Evolutionary conservation across 2,797 vertebrate genomes (phyloP).

Genomic region (Dallia pectoralis): DNA sequence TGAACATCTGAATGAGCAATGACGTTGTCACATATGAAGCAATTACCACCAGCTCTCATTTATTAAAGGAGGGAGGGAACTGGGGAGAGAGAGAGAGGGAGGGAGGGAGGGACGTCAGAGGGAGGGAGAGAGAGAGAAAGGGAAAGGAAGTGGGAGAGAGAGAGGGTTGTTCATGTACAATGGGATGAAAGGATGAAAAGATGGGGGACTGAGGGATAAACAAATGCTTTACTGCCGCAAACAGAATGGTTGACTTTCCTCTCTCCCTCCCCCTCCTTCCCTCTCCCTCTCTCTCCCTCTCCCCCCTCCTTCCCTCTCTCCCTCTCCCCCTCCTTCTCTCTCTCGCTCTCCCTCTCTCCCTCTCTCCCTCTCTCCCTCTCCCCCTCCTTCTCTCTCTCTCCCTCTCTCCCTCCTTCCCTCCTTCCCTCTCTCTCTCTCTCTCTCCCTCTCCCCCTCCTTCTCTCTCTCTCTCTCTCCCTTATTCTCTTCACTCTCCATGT

Average conservation of each 20-base stretch:
- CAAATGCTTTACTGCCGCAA: neutral
- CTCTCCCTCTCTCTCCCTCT: neutral
- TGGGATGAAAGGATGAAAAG: no score
- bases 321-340: neutral
- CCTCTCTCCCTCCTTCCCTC: neutral
- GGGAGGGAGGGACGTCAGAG: neutral
- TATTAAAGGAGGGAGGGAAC: slow-evolving; percentile 68
- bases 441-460: neutral
- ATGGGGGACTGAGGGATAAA: neutral
- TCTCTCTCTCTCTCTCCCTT: neutral
- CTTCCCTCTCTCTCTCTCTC: neutral
- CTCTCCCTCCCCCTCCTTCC: no score
- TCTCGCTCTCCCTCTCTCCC: no score
- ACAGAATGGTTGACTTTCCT: neutral
- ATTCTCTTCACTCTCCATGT: neutral
- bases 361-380: no score
- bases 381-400: neutral
- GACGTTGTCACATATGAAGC: slow-evolving; percentile 70
- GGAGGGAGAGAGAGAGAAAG: neutral
- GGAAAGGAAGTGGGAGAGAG: no score
- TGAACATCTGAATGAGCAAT: slow-evolving; percentile 80
- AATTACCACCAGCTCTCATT: slow-evolving; percentile 76
- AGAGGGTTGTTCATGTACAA: no score
- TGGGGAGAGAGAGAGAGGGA: neutral
- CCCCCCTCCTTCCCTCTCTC: neutral